phyloP scores from a whole-genome alignment of 2,797 vertebrate species.

The Sitta carolinensis region DNA sequence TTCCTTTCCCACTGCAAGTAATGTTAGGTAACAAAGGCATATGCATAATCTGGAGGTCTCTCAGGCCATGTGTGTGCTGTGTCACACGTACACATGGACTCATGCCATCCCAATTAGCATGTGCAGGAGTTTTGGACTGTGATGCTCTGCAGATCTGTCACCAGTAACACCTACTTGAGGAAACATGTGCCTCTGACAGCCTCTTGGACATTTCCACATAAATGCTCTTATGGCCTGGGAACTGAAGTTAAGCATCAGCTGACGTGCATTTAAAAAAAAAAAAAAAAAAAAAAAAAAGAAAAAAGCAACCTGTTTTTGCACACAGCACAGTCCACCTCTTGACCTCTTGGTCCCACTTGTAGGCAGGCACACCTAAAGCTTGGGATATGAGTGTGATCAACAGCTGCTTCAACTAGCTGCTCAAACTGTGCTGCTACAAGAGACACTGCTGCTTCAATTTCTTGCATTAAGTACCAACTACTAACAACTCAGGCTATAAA shows the following conservation, averaged over 20 bases:
- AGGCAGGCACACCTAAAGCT: neutral
- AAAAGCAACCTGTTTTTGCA: neutral
- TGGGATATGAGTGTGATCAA: neutral
- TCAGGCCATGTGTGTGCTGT: rapidly evolving
- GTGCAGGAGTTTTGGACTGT: neutral
- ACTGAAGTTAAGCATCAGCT: neutral
- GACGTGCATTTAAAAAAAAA: neutral
- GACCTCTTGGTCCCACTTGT: neutral
- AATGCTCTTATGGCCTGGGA: neutral
- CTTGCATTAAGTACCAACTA: neutral
- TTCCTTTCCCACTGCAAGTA: neutral
- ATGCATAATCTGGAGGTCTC: neutral
- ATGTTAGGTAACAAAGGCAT: neutral
- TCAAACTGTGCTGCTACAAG: neutral
- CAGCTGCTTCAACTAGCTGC: neutral
- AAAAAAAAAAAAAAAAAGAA: too few relatives aligned
- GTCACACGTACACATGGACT: rapidly evolving
- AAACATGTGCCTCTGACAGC: neutral
- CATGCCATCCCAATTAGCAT: neutral
- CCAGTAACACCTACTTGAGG: neutral
- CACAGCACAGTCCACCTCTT: neutral
- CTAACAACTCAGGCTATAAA: neutral
- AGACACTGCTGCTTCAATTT: neutral
- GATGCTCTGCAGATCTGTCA: neutral
- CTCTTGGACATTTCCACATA: neutral